Conservation (phyloP, 2,888 invertebrate species). For the Camptogramma bilineatum region DNA sequence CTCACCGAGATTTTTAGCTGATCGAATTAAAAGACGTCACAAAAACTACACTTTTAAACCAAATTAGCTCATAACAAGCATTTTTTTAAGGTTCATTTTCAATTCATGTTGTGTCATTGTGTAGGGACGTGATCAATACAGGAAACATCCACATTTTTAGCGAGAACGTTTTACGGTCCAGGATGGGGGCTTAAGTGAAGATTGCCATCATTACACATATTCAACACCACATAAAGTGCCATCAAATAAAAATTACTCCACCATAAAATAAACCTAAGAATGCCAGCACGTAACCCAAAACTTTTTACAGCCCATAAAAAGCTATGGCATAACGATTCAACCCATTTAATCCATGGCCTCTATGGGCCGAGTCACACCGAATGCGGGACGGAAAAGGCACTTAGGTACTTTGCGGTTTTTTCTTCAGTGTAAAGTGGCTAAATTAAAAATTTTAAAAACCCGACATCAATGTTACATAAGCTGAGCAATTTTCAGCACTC, state of each 20-base stretch:
- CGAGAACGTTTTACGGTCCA: background rate
- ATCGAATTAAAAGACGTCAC: no score
- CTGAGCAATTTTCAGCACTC: no score
- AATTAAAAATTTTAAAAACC: no score
- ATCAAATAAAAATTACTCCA: conserved; percentile 36
- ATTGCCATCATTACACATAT: conserved; percentile 20
- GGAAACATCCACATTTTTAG: background rate
- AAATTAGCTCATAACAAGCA: no score
- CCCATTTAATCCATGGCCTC: conserved; percentile 42
- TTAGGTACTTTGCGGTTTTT: no score
- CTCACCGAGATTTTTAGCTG: no score
- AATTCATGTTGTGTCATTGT: background rate
- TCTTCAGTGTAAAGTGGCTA: no score
- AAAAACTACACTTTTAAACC: no score
- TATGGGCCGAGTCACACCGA: conserved; percentile 19
- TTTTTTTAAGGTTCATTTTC: no score
- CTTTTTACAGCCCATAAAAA: conserved; percentile 42
- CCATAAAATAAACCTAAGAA: conserved; percentile 33
- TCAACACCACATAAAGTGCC: conserved; percentile 30
- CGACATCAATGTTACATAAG: no score
- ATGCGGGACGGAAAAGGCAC: background rate
- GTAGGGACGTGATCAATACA: background rate
- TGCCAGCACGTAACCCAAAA: conserved; percentile 35
- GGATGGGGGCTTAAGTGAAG: background rate
- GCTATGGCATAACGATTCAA: conserved; percentile 41